Conservation (phyloP, 2,113 vertebrate genomes). For the Drymodes brunneopygia region DNA sequence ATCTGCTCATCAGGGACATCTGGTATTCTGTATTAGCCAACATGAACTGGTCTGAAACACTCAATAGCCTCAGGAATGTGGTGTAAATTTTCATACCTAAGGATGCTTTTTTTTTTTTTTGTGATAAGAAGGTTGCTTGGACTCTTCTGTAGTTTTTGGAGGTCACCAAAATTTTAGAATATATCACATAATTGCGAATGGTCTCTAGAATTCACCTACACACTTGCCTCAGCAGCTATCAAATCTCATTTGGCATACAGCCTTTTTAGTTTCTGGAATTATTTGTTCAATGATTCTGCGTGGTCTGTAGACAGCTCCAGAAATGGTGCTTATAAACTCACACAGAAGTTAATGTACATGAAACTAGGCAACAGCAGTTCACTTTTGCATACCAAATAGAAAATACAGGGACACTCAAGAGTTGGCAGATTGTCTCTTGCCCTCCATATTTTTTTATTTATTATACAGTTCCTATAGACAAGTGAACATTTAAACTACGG, state of each 20-base stretch:
- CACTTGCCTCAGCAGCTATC: neutral
- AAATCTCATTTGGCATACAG: neutral
- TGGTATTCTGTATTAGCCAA: constrained; percentile 18
- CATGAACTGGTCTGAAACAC: neutral
- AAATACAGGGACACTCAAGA: neutral
- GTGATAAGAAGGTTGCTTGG: neutral
- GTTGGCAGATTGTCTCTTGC: neutral
- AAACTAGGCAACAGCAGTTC: neutral
- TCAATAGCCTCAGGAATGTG: neutral
- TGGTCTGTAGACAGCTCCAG: neutral
- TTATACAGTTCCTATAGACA: neutral
- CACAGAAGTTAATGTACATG: neutral
- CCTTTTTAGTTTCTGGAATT: neutral
- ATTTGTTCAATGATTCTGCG: neutral
- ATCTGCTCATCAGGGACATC: constrained; percentile 35
- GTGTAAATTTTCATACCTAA: neutral
- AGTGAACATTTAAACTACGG: neutral
- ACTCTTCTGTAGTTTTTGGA: neutral
- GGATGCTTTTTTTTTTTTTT: neutral
- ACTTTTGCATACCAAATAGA: neutral
- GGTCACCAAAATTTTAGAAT: neutral
- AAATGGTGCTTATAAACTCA: neutral
- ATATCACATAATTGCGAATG: neutral
- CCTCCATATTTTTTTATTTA: neutral
- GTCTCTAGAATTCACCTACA: neutral